A percentile compares a stretch with the other conserved stretches of the same genome.
Evolutionary conservation across 1,140 invertebrate species (phyloP).

Genomic region (Orchestia grillus): DNA sequence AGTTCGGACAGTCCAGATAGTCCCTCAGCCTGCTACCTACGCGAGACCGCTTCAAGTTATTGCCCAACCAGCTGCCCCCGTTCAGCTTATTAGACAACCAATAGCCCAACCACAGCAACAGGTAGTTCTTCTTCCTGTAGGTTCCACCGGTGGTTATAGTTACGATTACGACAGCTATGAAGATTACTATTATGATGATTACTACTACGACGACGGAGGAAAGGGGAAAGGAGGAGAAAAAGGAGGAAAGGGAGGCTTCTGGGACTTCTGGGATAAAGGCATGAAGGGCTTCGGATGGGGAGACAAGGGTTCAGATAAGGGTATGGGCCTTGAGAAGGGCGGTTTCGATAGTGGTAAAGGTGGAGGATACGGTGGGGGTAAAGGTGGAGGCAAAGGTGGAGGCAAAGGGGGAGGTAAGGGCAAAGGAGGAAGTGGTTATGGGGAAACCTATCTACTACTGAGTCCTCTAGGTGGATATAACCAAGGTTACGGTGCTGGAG

Average conservation of each 20-base stretch:
- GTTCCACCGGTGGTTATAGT: slow-evolving; percentile 11
- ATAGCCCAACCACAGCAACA: background rate
- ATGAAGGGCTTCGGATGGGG: slow-evolving; percentile 13
- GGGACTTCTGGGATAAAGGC: slow-evolving; percentile 51
- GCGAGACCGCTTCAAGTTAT: background rate
- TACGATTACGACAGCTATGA: slow-evolving; percentile 30
- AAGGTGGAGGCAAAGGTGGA: background rate
- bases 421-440: background rate
- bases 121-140: slow-evolving; percentile 4
- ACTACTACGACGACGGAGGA: slow-evolving; percentile 15
- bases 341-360: background rate
- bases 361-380: background rate
- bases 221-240: background rate
- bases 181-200: slow-evolving; percentile 34
- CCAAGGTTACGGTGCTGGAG: background rate
- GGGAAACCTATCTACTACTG: background rate
- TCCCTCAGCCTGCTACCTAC: background rate
- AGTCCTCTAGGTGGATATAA: background rate
- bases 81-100: slow-evolving; percentile 1
- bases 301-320: background rate
- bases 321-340: background rate
- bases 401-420: background rate
- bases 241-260: slow-evolving; percentile 17
- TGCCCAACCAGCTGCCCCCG: background rate
- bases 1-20: background rate